Evolutionary conservation across 2,113 vertebrate species (phyloP).

Genomic region (Turnix velox): DNA sequence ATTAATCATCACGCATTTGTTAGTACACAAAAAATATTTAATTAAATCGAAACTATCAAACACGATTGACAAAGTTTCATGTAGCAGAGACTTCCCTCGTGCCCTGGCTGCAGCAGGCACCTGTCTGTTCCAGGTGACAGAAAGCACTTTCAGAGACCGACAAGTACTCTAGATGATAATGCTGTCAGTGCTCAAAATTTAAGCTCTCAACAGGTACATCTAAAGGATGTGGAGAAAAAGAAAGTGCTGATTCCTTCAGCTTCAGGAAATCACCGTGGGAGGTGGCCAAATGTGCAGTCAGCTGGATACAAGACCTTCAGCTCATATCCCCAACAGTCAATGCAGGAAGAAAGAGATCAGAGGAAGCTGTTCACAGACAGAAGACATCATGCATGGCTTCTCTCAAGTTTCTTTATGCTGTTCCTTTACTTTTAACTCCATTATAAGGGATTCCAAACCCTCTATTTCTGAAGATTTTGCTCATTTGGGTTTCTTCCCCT

Average conservation of each 20-base stretch:
- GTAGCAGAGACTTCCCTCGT: not conserved
- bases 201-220: not conserved
- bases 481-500: slow-evolving; percentile 68
- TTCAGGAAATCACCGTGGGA: not conserved
- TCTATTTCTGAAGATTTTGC: not conserved
- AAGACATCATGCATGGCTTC: not conserved
- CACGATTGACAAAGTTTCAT: not conserved
- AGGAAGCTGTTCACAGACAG: not conserved
- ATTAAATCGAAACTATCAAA: not conserved
- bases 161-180: not conserved
- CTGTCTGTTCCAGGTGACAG: not conserved
- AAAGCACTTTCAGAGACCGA: not conserved
- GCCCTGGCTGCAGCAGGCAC: not conserved
- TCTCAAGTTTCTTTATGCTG: not conserved
- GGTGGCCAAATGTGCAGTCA: not conserved
- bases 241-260: not conserved
- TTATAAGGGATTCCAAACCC: not conserved
- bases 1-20: not conserved
- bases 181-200: not conserved
- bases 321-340: not conserved
- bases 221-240: not conserved
- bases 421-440: not conserved
- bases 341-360: not conserved
- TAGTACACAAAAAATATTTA: slow-evolving; percentile 10
- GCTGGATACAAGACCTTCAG: not conserved